These are phyloP conservation scores for Dryobates pubescens DNA, from an alignment of 2,797 vertebrate genomes.

Conservation along the genomic window DNA sequence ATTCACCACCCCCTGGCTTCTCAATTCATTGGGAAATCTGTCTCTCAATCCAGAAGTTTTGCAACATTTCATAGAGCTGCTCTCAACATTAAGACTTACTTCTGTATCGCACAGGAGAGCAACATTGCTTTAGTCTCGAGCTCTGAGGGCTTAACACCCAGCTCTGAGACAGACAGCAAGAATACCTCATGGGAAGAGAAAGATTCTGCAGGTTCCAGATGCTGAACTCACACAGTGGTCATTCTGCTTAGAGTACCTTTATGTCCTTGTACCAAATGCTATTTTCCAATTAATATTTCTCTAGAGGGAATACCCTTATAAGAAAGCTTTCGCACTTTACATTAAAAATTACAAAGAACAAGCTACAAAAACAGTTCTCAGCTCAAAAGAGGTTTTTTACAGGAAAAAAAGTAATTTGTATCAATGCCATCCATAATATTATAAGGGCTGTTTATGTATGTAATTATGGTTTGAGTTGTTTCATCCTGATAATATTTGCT, in stretches of 20 bases:
- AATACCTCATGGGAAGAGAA: background rate
- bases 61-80: background rate
- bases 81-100: background rate
- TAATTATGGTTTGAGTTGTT: background rate
- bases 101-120: background rate
- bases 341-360: background rate
- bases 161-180: background rate
- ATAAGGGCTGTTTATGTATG: background rate
- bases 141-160: background rate
- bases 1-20: background rate
- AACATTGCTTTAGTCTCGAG: background rate
- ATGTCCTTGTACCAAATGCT: background rate
- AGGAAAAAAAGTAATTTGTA: background rate
- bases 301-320: background rate
- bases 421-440: background rate
- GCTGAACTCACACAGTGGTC: background rate
- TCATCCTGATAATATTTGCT: background rate
- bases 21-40: background rate
- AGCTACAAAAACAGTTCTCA: background rate
- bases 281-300: background rate
- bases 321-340: background rate
- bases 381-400: background rate
- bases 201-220: background rate
- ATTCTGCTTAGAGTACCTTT: background rate
- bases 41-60: background rate